Percentiles rank a stretch among this genome's conserved stretches.
phyloP scores from a whole-genome alignment of 2,888 invertebrate genomes.

The Chalcosyrphus nemorum region DNA sequence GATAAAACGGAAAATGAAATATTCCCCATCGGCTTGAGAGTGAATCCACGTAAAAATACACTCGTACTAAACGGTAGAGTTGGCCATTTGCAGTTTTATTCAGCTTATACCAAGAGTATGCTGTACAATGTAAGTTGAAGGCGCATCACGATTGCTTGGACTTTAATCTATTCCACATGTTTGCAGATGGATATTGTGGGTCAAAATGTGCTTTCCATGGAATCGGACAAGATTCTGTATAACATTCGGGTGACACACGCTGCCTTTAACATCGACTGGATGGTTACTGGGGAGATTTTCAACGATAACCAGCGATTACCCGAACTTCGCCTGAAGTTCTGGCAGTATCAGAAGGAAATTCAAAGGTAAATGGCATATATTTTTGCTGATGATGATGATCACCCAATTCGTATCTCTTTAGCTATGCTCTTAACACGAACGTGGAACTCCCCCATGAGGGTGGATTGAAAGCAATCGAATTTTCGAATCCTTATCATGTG shows the following conservation, averaged over 20 bases:
- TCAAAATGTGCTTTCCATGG: slow-evolving; percentile 87
- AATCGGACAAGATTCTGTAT: slow-evolving; percentile 84
- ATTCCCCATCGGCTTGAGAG: slow-evolving; percentile 80
- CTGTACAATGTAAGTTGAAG: slow-evolving; percentile 86
- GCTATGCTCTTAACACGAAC: slow-evolving; percentile 87
- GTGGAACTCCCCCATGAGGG: slow-evolving; percentile 88
- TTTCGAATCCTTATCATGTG: slow-evolving; percentile 83
- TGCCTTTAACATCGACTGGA: slow-evolving; percentile 88
- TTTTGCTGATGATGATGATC: slow-evolving; percentile 5
- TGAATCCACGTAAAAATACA: slow-evolving; percentile 86
- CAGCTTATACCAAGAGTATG: slow-evolving; percentile 85
- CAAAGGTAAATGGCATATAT: slow-evolving; percentile 84
- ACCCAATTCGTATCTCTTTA: no score
- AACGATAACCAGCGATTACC: slow-evolving; percentile 84
- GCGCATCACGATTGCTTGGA: not conserved
- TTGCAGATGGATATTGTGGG: slow-evolving; percentile 87
- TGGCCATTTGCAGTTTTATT: slow-evolving; percentile 90
- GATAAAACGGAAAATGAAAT: slow-evolving; percentile 82
- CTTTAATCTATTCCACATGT: not conserved
- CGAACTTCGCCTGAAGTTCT: slow-evolving; percentile 89
- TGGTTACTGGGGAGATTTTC: slow-evolving; percentile 87
- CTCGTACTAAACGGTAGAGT: slow-evolving; percentile 88
- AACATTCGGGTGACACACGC: slow-evolving; percentile 87
- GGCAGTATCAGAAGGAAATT: slow-evolving; percentile 84
- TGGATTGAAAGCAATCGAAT: slow-evolving; percentile 84